Conservation (phyloP, 2,797 vertebrate species). For the Tadarida brasiliensis region DNA sequence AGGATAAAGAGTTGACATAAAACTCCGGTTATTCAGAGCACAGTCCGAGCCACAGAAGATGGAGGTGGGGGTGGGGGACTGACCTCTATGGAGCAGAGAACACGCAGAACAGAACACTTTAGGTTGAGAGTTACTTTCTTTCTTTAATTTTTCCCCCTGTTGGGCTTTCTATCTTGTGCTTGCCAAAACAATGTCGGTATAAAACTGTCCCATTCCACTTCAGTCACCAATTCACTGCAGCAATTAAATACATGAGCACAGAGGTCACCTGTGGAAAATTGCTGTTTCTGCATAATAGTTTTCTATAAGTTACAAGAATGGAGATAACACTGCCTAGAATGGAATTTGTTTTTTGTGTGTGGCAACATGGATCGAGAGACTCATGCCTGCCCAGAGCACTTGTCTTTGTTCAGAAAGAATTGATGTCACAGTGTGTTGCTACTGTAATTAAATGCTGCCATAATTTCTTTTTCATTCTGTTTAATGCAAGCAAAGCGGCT, state of each 20-base stretch:
- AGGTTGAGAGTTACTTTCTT: not conserved
- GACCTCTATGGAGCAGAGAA: not conserved
- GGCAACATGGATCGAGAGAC: not conserved
- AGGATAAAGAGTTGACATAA: conserved; percentile 54
- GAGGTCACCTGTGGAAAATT: not conserved
- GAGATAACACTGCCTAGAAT: not conserved
- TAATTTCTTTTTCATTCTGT: not conserved
- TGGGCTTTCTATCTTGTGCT: not conserved
- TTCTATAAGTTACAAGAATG: not conserved
- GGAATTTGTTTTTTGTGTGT: not conserved
- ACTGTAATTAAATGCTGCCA: not conserved
- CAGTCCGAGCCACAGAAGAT: not conserved
- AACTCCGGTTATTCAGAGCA: conserved; percentile 33
- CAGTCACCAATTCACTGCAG: not conserved
- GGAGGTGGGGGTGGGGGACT: not conserved
- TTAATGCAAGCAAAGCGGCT: not conserved
- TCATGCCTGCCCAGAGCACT: not conserved
- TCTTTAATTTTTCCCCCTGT: not conserved
- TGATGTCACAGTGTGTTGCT: not conserved
- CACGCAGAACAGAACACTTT: not conserved
- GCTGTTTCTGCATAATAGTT: not conserved
- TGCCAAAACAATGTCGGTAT: not conserved
- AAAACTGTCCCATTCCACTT: not conserved
- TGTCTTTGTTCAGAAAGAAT: not conserved
- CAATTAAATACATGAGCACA: not conserved